Evolutionary conservation across 2,113 vertebrate genomes (phyloP), one percentile per base, ranked within the genome.

Genomic region (Xyrauchen texanus): DNA sequence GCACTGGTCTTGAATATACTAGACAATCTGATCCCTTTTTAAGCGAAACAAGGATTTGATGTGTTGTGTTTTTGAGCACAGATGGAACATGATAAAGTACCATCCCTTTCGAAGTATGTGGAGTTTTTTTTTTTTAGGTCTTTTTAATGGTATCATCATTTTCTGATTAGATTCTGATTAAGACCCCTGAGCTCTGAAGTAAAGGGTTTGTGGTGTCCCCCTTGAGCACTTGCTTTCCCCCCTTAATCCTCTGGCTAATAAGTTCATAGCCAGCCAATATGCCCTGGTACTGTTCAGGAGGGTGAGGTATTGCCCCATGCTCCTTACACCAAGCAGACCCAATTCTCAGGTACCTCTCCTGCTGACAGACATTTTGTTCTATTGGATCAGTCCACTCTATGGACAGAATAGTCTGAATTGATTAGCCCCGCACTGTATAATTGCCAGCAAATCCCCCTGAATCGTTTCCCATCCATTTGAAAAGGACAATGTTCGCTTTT

Each of bases 261-360:
- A 96, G 91, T 96, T 97, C 96, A 96, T 94, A 95, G 94, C 94
- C 93, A 94, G 94, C 95, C 96, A 96, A 95, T 96, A 96, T 96
- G 95, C 95, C 72, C 92, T 90, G 73, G 91, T 93, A 92, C 92
- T 89, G 93, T 94, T 94, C 90, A 91, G 86, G 89, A 92, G 91
- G 92, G 92, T 91, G 92, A 90, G 88, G 89, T 89, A 90, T 90
- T 90, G 89, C 91, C 91, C 94, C 95, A 94, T 89, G 89, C 93
- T 94, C 95, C 96, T 96, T 97, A 95, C 93, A 95, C 92, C 95
- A 92, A 88, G 94, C 93, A 90, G 91, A 93, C 92, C 94, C 93
- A 83, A 95, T 96, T 96, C 94, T 96, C 95, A 96, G 96, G 96
- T 96, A 94, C 93, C 91, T 92, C 93, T 93, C 94, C 84, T 86